Base-by-base conservation (phyloP, 1,140 invertebrate genomes). In the Heliconius nattereri region DNA sequence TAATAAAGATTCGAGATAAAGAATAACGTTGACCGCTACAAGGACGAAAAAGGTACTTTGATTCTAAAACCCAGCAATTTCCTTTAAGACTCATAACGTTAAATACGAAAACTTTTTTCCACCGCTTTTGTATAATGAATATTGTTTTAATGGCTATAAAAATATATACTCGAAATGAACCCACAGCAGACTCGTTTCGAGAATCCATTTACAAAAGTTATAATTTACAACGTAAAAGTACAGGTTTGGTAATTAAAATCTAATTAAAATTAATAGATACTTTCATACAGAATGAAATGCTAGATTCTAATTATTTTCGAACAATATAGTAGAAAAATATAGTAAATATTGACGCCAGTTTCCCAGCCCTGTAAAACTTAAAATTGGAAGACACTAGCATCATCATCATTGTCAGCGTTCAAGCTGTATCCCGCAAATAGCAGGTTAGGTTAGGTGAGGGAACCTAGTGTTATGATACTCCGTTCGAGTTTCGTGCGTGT, bases 61-160 rank as follows among this genome's bases (percentile, higher is more conserved):
- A 81, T 75, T 83, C 70, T 77, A 81, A 83, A 81, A 81, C 73
- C 77, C 49, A 79, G 75, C 75, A 78, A 80, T 83, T 81, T 83
- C 79, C 82, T 75, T 83, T 83, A 76, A 78, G 77, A 71, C 57
- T 60, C 80, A 78, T 81, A 78, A 81, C 76, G 71, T 76, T 76
- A 73, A 83, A 81, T 79, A 85, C 76, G 78, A 84, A 85, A 84
- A 80, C 78, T 85, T 86, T 80, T 79, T 84, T 86, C 81, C 78
- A 83, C 49, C 79, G 76, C 80, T 74, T 85, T 78, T 80, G 73
- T 86, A 80, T 78, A 86, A 84, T 83, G 79, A 83, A 84, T 86
- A 86, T 84, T 81, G 81, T 81, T 86, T 84, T 83, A 85, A 83
- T 78, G 66, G 78, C 78, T 79, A 77, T 78, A 83, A 85, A 83